Base-by-base conservation (phyloP, 2,113 vertebrate species). In the Propithecus coquereli region DNA sequence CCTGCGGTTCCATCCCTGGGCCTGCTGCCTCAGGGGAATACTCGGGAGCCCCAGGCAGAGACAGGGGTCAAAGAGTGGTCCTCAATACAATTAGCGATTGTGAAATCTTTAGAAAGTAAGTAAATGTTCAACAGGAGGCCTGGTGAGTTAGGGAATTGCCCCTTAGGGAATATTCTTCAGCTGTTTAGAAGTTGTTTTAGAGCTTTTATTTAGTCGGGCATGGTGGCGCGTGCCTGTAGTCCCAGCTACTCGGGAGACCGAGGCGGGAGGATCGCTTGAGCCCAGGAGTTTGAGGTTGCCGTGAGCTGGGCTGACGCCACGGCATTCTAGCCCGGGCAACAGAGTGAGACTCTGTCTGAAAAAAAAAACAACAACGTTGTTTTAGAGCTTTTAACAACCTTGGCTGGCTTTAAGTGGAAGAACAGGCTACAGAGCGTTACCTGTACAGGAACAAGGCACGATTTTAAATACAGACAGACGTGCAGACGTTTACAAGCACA, bases 71-170 rank as follows among this genome's bases (percentile, higher is more conserved):
- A 8, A 27, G 63, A 40, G 30, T 12, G 54, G 17, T 13, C 34
- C 1, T 43, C 63, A 6, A 0, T 3, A 40, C 8, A 20, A 9
- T 6, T 1, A 16, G 10, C 20, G 6, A 9, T 27, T 61, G 34
- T 4, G 50, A 40, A 65, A 40, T 22, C 37, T 54, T 4, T 6
- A 25, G 52, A n/a, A 37, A 45, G 61, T 65, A 68, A 80, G 54
- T 32, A 23, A 61, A 20, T 4, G 32, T 40, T 40, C 43, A 11
- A 1, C 37, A 2, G 3, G 12, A 50, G 34, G 32, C 59, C n/a
- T 43, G 11, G 65, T 5, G 14, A 34, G 37, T 8, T 34, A 50
- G 37, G 76, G 11, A 30, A 1, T 11, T 50, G 23, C n/a, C 57
- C 4, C 6, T 5, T 27, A 4, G 2, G 34, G 59, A 50, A 20